Evolutionary conservation across 2,797 vertebrate species (phyloP), one percentile per base, ranked within the genome.

Genomic region (Sebastiscus albofasciatus): DNA sequence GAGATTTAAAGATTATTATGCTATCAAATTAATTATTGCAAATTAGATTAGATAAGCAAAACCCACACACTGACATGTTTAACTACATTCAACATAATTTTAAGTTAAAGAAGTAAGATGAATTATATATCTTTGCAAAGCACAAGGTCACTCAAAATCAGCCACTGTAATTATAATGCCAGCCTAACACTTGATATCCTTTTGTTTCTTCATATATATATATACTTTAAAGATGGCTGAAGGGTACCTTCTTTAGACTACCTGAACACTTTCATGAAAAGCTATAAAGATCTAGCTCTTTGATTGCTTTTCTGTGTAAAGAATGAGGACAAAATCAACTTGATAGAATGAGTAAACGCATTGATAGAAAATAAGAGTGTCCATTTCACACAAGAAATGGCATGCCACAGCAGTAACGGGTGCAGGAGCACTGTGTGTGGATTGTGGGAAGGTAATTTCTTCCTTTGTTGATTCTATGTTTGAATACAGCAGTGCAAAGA

Each of bases 391-490:
- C 33, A 75, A 80, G 70, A 62, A 85, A 71, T 54, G 82, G 70
- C 55, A 61, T 73, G 68, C 34, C 54, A 55, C 52, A 55, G 61
- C 56, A 36, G 74, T 77, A 90, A 89, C 83, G 64, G 79, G 54
- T 69, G 42, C 58, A 71, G 20, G 46, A 77, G 70, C 16, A 8
- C 29, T 72, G 72, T 67, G 69, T 76, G 24, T 80, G 39, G 31
- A 77, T 60, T 59, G 49, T 80, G 75, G 79, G 71, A 29, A 81
- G 72, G 85, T 81, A 84, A 87, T 91, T 89, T 88, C 71, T 82
- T 73, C 67, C 73, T 83, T 88, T 89, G 85, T 87, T 86, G 82
- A 78, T 82, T 90, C 88, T 79, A 84, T 85, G 85, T 88, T 88
- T 89, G 77, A 75, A 88, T 89, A 74, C 58, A 82, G 66, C 79